phyloP scores from a whole-genome alignment of 2,888 invertebrate species.

The Octonoba sinensis region DNA sequence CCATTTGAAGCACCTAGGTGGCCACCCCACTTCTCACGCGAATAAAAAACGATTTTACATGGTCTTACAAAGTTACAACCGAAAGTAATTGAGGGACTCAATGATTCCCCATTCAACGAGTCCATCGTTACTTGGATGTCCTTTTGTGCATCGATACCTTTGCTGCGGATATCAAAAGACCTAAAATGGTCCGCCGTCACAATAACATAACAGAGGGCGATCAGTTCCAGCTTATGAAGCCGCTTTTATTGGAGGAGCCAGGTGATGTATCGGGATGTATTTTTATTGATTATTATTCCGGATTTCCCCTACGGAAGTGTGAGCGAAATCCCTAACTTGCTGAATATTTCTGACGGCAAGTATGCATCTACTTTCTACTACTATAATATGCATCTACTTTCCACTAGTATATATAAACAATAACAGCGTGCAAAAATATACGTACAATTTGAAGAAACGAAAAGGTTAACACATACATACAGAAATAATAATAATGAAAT shows the following conservation, averaged over 20 bases:
- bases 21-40: too few species aligned
- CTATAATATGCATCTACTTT: too few species aligned
- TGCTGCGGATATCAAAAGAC: slow-evolving; percentile 35
- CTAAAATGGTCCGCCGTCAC: slow-evolving; percentile 27
- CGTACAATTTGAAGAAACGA: too few species aligned
- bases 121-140: slow-evolving; percentile 32
- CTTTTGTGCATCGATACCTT: slow-evolving; percentile 24
- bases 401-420: too few species aligned
- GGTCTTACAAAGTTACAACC: slow-evolving; percentile 54
- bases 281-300: background rate
- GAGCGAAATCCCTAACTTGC: background rate
- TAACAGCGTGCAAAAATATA: too few species aligned
- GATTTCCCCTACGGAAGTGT: background rate
- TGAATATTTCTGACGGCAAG: too few species aligned
- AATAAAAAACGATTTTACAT: slow-evolving; percentile 18
- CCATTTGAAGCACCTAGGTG: too few species aligned
- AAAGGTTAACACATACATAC: too few species aligned
- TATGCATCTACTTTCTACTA: too few species aligned
- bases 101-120: slow-evolving; percentile 55
- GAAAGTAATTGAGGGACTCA: slow-evolving; percentile 61
- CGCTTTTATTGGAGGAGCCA: slow-evolving; percentile 34
- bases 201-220: slow-evolving; percentile 44
- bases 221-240: slow-evolving; percentile 31
- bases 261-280: slow-evolving; percentile 24
- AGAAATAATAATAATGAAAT: too few species aligned